A percentile compares a stretch with the other conserved stretches of the same genome.
These are phyloP conservation scores for Gymnobelideus leadbeateri DNA, from an alignment of 2,113 vertebrate genomes.

Conservation along the genomic window DNA sequence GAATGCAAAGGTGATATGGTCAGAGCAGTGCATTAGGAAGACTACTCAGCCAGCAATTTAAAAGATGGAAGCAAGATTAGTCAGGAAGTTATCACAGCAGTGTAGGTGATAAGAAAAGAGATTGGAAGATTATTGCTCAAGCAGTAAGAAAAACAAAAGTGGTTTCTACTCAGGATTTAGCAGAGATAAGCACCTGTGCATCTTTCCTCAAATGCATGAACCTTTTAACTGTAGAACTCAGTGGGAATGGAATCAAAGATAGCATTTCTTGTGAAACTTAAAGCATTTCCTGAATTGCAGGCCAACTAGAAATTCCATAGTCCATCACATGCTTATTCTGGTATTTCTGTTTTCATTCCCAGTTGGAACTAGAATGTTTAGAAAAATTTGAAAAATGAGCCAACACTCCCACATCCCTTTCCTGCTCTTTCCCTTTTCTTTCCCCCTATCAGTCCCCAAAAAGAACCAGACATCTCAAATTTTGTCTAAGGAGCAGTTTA, in stretches of 20 bases:
- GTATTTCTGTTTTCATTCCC: constrained; percentile 9
- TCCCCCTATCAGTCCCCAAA: not conserved
- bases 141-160: not conserved
- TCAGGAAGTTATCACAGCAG: not conserved
- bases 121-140: not conserved
- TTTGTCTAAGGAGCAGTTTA: not conserved
- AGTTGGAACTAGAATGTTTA: not conserved
- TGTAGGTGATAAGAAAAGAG: not conserved
- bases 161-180: not conserved
- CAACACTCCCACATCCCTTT: not conserved
- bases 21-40: not conserved
- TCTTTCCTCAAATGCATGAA: not conserved
- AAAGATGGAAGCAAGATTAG: not conserved
- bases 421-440: not conserved
- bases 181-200: not conserved
- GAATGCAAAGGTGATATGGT: not conserved
- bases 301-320: constrained; percentile 36
- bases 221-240: not conserved
- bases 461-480: not conserved
- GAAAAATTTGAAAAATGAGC: not conserved
- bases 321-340: not conserved
- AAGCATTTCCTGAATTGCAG: constrained; percentile 4
- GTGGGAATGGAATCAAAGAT: not conserved
- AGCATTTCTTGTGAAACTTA: constrained; percentile 14
- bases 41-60: not conserved